Conservation (phyloP, 2,113 vertebrate species). For the Coreoperca whiteheadi region DNA sequence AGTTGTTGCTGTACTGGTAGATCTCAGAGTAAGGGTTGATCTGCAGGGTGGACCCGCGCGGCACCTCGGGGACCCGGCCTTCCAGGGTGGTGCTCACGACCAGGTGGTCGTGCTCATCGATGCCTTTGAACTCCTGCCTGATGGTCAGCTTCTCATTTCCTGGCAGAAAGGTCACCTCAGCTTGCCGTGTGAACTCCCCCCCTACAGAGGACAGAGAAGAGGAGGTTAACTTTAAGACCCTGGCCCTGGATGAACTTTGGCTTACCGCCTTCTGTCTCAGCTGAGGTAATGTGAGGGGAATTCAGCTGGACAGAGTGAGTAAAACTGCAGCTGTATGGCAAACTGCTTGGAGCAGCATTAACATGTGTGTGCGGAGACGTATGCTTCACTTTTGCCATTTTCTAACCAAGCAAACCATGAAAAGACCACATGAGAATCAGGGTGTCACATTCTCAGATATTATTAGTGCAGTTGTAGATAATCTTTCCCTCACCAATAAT, state of each 20-base stretch:
- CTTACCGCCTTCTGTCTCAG: slow-evolving; percentile 22
- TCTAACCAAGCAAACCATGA: background rate
- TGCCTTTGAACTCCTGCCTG: slow-evolving; percentile 93
- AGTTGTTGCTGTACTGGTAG: slow-evolving; percentile 90
- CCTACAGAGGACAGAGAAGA: slow-evolving; percentile 80
- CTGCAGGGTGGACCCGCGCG: slow-evolving; percentile 84
- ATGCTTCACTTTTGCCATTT: background rate
- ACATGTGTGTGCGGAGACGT: slow-evolving; percentile 19
- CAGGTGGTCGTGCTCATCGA: slow-evolving; percentile 95
- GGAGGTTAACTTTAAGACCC: slow-evolving; percentile 46
- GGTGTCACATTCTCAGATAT: background rate
- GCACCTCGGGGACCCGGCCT: slow-evolving; percentile 89
- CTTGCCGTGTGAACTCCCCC: slow-evolving; percentile 91
- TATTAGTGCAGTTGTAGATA: background rate
- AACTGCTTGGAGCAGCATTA: slow-evolving; percentile 13
- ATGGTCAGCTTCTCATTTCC: slow-evolving; percentile 90
- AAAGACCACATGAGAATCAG: background rate
- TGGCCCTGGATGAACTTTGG: slow-evolving; percentile 64
- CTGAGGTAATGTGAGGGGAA: slow-evolving; percentile 63
- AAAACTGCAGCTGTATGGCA: slow-evolving; percentile 59
- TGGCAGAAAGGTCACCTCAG: slow-evolving; percentile 92
- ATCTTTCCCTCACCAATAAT: slow-evolving; percentile 87
- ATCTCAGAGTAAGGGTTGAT: slow-evolving; percentile 93
- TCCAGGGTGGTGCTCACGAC: slow-evolving; percentile 91
- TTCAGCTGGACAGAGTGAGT: slow-evolving; percentile 52